Conservation (phyloP, 2,113 vertebrate genomes). For the Myiopsitta monachus region DNA sequence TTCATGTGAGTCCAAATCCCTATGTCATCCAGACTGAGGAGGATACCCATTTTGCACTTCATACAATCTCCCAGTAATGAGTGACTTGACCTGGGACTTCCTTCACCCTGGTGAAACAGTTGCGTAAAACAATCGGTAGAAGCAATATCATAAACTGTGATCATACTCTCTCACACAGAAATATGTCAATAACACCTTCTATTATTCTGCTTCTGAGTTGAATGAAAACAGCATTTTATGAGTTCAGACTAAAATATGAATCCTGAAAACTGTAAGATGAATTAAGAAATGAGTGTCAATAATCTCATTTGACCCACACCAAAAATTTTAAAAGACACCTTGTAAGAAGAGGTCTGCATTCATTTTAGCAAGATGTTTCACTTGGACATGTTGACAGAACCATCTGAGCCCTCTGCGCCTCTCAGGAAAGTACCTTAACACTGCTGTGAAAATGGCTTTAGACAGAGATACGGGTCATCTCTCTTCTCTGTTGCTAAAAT, state of each 20-base stretch:
- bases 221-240: neutral
- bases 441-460: neutral
- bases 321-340: neutral
- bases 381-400: neutral
- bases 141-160: neutral
- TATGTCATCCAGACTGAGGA: accelerated
- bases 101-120: neutral
- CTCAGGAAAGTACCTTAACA: neutral
- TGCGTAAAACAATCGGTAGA: neutral
- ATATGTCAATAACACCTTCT: neutral
- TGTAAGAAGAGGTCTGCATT: neutral
- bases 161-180: neutral
- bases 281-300: neutral
- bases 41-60: neutral
- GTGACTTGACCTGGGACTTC: neutral
- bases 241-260: neutral
- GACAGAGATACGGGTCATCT: neutral
- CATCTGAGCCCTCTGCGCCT: neutral
- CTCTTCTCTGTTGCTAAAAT: neutral
- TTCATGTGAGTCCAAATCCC: neutral
- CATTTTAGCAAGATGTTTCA: neutral
- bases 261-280: neutral
- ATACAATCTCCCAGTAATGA: neutral
- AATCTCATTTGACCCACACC: neutral
- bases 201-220: neutral